phyloP scores from a whole-genome alignment of 2,888 invertebrate genomes.

The Synanthedon andrenaeformis region DNA sequence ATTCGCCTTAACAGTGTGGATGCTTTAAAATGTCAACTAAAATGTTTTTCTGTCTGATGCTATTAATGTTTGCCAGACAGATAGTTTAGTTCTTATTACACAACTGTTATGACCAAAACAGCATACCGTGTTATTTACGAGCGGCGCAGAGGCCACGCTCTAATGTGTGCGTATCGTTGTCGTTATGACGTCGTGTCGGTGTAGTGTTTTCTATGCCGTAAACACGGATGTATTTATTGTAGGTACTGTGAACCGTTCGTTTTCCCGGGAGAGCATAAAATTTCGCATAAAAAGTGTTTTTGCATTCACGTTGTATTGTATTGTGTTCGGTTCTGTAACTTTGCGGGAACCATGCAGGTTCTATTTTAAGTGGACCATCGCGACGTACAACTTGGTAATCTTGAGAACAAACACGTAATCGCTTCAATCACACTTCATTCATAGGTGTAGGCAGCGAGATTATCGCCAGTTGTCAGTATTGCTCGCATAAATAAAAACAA shows the following conservation, averaged over 20 bases:
- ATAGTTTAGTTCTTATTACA: constrained; percentile 6
- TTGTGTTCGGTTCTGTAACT: constrained; percentile 13
- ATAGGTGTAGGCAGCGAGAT: neutral
- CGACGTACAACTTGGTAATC: constrained; percentile 33
- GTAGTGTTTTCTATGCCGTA: constrained; percentile 34
- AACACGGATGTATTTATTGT: constrained; percentile 42
- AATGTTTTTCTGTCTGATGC: neutral
- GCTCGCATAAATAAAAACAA: neutral
- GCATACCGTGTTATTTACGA: constrained; percentile 39
- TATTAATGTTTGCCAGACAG: constrained; percentile 1
- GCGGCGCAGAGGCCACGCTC: constrained; percentile 39
- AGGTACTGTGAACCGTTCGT: constrained; percentile 6
- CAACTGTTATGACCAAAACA: constrained; percentile 24
- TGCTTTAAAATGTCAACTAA: too few relatives aligned
- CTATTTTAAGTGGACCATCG: constrained; percentile 59
- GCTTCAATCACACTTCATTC: constrained; percentile 20
- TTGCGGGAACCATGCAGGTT: constrained; percentile 35
- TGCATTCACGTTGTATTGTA: neutral
- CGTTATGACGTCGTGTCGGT: constrained; percentile 52
- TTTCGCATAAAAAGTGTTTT: constrained; percentile 5
- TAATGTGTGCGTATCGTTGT: constrained; percentile 34
- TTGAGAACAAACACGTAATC: constrained; percentile 16
- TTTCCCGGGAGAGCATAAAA: constrained; percentile 8
- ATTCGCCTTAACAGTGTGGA: too few relatives aligned
- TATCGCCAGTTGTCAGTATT: neutral